Evolutionary conservation across 2,797 vertebrate species (phyloP).

Genomic region (Buceros bicornis): DNA sequence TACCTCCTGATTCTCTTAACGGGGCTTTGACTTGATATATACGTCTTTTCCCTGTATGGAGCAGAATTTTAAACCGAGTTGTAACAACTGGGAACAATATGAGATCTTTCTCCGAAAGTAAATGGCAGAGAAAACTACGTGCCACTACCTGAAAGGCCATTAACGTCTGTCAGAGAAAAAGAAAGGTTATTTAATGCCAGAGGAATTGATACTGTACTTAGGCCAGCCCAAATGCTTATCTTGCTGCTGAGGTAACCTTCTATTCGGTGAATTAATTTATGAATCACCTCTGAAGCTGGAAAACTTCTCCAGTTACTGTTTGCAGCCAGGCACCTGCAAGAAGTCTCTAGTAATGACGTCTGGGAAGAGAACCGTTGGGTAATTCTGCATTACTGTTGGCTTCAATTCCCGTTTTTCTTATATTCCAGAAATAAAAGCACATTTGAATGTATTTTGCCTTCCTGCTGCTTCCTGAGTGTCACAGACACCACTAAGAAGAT

Average conservation of each 20-base stretch:
- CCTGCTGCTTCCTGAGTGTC: neutral
- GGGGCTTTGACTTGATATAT: conserved; percentile 50
- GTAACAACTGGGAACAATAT: conserved; percentile 56
- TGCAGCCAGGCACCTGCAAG: neutral
- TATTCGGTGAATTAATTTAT: conserved; percentile 52
- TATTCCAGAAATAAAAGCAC: neutral
- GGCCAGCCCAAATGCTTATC: conserved; percentile 49
- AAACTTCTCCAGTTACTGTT: conserved; percentile 16
- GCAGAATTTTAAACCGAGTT: conserved; percentile 27
- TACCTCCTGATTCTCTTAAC: conserved; percentile 43
- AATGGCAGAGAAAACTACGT: conserved; percentile 28
- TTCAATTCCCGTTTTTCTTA: neutral
- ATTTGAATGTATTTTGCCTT: neutral
- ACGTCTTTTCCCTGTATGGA: neutral
- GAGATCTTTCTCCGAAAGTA: conserved; percentile 59
- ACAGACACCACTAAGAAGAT: neutral
- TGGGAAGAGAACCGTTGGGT: neutral
- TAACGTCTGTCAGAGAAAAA: conserved; percentile 52
- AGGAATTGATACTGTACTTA: conserved; percentile 47
- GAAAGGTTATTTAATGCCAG: conserved; percentile 72
- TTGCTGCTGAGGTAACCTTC: conserved; percentile 30
- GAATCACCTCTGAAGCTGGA: conserved; percentile 10
- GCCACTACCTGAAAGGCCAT: conserved; percentile 53
- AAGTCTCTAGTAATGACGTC: neutral
- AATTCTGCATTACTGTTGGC: neutral